Base-by-base conservation (phyloP, 2,797 vertebrate genomes). In the Varecia variegata region DNA sequence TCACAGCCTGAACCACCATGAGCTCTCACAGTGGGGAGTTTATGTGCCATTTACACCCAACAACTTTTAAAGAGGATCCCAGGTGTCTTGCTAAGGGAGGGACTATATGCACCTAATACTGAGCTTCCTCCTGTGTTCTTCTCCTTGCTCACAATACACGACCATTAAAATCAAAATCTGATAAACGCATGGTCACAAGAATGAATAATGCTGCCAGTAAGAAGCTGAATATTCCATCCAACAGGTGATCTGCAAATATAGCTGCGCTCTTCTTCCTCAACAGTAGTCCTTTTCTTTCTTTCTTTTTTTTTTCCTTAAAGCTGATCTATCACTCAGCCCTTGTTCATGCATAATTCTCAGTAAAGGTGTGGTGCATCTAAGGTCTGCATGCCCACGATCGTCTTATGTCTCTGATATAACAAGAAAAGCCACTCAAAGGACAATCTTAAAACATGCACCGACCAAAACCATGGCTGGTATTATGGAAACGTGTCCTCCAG, bases 361-460 rank as follows among this genome's bases (percentile, higher is more conserved):
- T 70, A 68, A 93, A 87, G 92, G 76, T 23, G 80, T 6, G 25
- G 71, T 80, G 60, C 67, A 0, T 47, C 82, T 52, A 52, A 82
- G 85, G 50, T 87, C 96, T 70, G 50, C 96, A 90, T 83, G 95
- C 96, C 95, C 94, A 86, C 35, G 0, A 45, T 83, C 35, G 0
- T 30, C 83, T 90, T 14, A 54, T 5, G 73, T 82, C 93, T 96
- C 96, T 25, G 3, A 35, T 25, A 65, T 7, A 74, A 95, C 79
- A 56, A 94, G 27, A 50, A 50, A 96, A 95, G 73, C 58, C 32
- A 2, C 84, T 90, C 73, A 7, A 88, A 2, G 17, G 80, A 97
- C 97, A 67, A 38, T 79, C 96, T 93, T 8, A 90, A 80, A 79
- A 89, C 97, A 97, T 95, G 97, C 96, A 65, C 90, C 85, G 79